phyloP scores from a whole-genome alignment of 2,797 vertebrate genomes.

The Clarias fuscus region DNA sequence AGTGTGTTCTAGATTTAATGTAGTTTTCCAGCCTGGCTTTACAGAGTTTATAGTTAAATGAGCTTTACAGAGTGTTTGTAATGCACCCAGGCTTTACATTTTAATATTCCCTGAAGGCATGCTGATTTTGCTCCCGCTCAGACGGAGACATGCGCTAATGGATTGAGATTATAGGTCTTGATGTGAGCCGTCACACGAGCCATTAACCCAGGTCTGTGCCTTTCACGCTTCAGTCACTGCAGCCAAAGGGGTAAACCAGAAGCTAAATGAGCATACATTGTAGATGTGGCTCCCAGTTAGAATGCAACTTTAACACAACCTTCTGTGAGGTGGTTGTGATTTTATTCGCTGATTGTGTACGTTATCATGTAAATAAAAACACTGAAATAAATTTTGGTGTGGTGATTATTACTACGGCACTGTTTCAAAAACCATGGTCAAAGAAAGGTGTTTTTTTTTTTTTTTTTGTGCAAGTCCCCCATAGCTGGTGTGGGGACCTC shows the following conservation, averaged over 20 bases:
- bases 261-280: not conserved
- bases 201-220: conserved; percentile 46
- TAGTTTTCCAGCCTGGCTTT: too few relatives aligned
- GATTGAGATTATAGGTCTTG: conserved; percentile 60
- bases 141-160: conserved; percentile 57
- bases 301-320: not conserved
- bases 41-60: not conserved
- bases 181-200: conserved; percentile 57
- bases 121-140: conserved; percentile 40
- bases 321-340: not conserved
- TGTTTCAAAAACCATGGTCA: not conserved
- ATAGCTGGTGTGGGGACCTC: conserved; percentile 28
- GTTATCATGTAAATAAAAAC: not conserved
- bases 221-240: conserved; percentile 53
- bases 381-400: not conserved
- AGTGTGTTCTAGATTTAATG: not conserved
- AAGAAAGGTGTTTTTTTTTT: not conserved
- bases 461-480: conserved; percentile 22
- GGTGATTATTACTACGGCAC: not conserved
- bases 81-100: conserved; percentile 32
- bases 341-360: not conserved
- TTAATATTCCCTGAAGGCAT: conserved; percentile 58
- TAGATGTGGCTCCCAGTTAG: not conserved
- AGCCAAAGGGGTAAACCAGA: not conserved
- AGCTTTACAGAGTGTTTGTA: not conserved